phyloP scores from a whole-genome alignment of 2,888 invertebrate genomes.

The Lathronympha strigana region DNA sequence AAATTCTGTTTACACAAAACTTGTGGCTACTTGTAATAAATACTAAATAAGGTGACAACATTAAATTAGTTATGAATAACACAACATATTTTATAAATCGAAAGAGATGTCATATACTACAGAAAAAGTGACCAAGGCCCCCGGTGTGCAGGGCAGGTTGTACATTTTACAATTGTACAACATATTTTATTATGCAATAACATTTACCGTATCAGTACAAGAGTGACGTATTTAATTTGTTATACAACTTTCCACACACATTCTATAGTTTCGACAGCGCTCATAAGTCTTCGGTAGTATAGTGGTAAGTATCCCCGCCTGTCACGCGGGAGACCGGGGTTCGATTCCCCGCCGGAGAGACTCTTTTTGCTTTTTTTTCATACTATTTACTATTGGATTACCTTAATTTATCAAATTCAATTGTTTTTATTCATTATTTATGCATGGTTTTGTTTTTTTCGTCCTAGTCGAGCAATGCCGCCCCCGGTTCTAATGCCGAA shows the following conservation, averaged over 20 bases:
- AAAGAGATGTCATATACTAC: no score
- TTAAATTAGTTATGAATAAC: no score
- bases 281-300: constrained; percentile 29
- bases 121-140: no score
- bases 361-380: constrained; percentile 21
- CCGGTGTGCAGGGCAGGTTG: no score
- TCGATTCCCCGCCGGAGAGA: constrained; percentile 56
- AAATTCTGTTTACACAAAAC: no score
- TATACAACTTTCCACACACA: not conserved
- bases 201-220: no score
- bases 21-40: no score
- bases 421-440: constrained; percentile 5
- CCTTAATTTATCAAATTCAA: not conserved
- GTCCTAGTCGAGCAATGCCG: constrained; percentile 40
- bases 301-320: constrained; percentile 43
- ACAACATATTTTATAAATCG: no score
- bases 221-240: not conserved
- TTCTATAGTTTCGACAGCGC: not conserved
- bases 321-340: constrained; percentile 58
- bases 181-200: no score
- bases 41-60: no score
- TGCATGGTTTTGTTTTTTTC: constrained; percentile 10
- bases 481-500: constrained; percentile 90
- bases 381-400: not conserved
- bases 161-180: no score